A percentile compares a stretch with the other conserved stretches of the same genome.
These are phyloP conservation scores for Ceratotherium simum DNA, from an alignment of 2,113 vertebrate species.

Conservation along the genomic window DNA sequence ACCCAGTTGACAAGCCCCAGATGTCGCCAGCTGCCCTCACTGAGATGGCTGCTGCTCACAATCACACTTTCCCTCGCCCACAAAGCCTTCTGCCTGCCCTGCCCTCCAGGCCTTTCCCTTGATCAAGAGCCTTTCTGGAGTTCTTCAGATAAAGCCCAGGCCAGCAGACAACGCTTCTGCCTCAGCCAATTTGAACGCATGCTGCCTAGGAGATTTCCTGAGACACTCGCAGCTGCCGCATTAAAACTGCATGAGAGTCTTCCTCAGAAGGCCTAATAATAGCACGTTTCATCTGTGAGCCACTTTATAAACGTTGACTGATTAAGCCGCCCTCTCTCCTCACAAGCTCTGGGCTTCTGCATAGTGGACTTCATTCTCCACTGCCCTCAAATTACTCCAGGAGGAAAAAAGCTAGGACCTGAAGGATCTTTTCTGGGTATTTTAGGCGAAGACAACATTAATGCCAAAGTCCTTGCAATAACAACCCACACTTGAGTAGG, in stretches of 20 bases:
- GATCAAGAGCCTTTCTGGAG: background rate
- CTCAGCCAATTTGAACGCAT: slow-evolving; percentile 30
- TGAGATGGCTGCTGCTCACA: background rate
- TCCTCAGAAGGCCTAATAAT: slow-evolving; percentile 35
- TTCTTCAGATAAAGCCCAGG: background rate
- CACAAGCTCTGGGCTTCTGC: slow-evolving; percentile 5
- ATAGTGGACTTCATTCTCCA: background rate
- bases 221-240: background rate
- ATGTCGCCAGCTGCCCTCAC: background rate
- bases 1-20: background rate
- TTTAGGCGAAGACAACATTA: background rate
- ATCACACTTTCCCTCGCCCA: background rate
- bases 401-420: background rate
- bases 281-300: slow-evolving; percentile 14
- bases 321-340: slow-evolving; percentile 4
- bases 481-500: background rate
- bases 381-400: background rate
- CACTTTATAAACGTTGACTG: slow-evolving; percentile 63
- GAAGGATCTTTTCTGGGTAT: background rate
- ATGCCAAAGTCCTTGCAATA: background rate
- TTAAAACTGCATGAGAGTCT: slow-evolving; percentile 51
- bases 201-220: slow-evolving; percentile 25
- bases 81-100: background rate
- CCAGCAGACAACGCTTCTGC: background rate
- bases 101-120: background rate